Evolutionary conservation across 2,797 vertebrate genomes (phyloP), one percentile per base, ranked within the genome.

Genomic region (Pseudochirops corinnae): DNA sequence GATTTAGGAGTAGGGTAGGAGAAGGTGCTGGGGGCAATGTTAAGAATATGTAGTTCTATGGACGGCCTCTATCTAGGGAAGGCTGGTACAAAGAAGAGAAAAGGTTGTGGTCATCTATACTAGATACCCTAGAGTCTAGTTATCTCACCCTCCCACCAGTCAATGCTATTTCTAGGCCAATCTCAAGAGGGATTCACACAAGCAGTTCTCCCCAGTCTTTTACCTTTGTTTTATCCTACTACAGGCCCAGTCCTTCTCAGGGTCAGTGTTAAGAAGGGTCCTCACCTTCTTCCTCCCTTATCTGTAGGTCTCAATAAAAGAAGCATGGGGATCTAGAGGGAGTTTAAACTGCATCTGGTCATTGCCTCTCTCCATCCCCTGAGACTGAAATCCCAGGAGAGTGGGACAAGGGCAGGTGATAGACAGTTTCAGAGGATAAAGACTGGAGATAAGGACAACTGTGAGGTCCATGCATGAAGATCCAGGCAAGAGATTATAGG

Each of bases 281-380:
- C 90, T 92, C 56, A 90, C 56, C 90, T 46, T 67, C 82, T 82
- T 90, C 28, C 55, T 56, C 87, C 13, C 91, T 96, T 56, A 67
- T 56, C 56, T 92, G 33, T 55, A 53, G 29, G 39, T 56, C 74
- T 74, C 29, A 74, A n/a, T 3, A 33, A 90, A 7, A 92, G 58
- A n/a, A n/a, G 33, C n/a, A 31, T 55, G 11, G 50, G 90, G 29
- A 39, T 39, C n/a, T 39, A 39, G 67, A 82, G 31, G 74, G 91
- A 91, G 90, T 91, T 92, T 90, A 2, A 52, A 18, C 62, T 91
- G 94, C 39, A 55, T 28, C 28, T 58, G 52, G 87, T 82, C 67
- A 92, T 91, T 91, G 62, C 91, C 55, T 56, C 56, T 95, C 93
- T 18, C 58, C 90, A 33, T 92, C 90, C 94, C 95, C 94, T 74